These are phyloP conservation scores for Odobenus rosmarus DNA, from an alignment of 2,113 vertebrate species.

Conservation along the genomic window DNA sequence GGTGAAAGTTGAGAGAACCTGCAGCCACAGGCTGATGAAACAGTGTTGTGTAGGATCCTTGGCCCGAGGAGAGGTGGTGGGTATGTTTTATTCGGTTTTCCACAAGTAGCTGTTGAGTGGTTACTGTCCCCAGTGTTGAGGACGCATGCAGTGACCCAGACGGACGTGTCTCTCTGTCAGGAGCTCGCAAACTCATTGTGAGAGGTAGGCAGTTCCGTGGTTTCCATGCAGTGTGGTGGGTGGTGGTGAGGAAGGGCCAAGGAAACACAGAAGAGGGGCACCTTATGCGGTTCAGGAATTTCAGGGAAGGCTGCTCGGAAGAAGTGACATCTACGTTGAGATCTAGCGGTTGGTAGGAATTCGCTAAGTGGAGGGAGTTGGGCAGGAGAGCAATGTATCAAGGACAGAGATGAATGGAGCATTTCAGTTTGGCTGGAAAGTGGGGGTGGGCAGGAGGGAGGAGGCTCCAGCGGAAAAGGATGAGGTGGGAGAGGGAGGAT, in stretches of 20 bases:
- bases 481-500: neutral
- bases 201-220: neutral
- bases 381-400: neutral
- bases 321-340: neutral
- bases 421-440: neutral
- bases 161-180: neutral
- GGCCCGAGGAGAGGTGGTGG: neutral
- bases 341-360: neutral
- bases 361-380: neutral
- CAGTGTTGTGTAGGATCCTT: constrained; percentile 40
- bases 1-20: constrained; percentile 38
- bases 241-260: neutral
- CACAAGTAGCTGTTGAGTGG: neutral
- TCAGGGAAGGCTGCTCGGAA: neutral
- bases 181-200: neutral
- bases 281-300: neutral
- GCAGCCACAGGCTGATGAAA: constrained; percentile 63
- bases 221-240: too few species aligned
- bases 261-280: neutral
- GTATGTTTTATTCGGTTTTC: neutral
- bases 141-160: neutral
- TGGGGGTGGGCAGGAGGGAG: fast-evolving
- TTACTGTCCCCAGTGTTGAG: neutral
- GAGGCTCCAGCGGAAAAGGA: neutral
- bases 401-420: neutral